Evolutionary conservation across 1,140 invertebrate species (phyloP), one percentile per base, ranked within the genome.

Genomic region (Polypedilum vanderplanki): DNA sequence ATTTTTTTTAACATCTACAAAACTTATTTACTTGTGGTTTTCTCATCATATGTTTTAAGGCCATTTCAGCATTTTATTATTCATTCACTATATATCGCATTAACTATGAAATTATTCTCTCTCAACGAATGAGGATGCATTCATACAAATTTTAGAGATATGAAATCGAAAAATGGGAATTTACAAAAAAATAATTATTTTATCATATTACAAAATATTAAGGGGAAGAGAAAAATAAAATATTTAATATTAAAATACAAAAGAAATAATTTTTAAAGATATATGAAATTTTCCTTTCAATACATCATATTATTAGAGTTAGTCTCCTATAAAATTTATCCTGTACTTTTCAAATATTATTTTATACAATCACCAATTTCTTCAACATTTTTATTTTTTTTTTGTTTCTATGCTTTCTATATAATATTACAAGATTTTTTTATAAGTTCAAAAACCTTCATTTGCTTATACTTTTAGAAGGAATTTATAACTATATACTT

Each of bases 11-110:
- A 33, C 24, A 33, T 33, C 24, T 33, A 33, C 24, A 33, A 33
- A 33, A 33, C 24, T 33, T 33, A 33, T 33, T 33, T 33, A 33
- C 24, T 33, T 33, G 24, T 33, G 24, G 24, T 33, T 33, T 33
- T 57, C 15, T 57, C 46, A 57, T 57, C 46, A 57, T 57, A 57
- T 57, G 46, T 57, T n/a, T 57, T 57, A 57, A 57, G 46, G 46
- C 46, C 46, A 57, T 57, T 15, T 57, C 46, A 57, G 46, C 46
- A 57, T n/a, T 57, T 57, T n/a, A 15, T 57, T 57, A 57, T 57
- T 15, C 12, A 15, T 57, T 15, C n/a, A n/a, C 10, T 57, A n/a
- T 57, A 12, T 57, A 57, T 57, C 12, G 46, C 12, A 57, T n/a
- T 15, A 12, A 57, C 9, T 12, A 9, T 3, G 15, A 57, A 57